Percentiles rank a stretch among this genome's conserved stretches.
These are phyloP conservation scores for Bergia sp. DNA, from an alignment of 92 coral and sea anemone species.

Conservation along the genomic window DNA sequence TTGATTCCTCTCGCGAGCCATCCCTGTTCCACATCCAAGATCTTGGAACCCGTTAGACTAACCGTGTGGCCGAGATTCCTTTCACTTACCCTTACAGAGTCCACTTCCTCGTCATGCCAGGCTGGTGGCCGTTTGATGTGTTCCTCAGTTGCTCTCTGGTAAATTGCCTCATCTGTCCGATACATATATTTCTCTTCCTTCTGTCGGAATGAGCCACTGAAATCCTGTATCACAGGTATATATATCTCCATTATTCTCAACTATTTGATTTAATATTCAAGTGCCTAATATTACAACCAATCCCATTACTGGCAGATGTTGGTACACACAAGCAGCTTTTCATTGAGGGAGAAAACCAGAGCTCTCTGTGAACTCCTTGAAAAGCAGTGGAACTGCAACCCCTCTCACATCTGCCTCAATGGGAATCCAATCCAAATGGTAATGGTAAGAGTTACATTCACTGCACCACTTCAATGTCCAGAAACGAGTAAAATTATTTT, in stretches of 20 bases:
- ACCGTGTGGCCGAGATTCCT: too few relatives aligned
- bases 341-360: not conserved
- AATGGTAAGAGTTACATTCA: too few relatives aligned
- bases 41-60: too few relatives aligned
- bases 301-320: not conserved
- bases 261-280: not conserved
- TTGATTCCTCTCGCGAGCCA: too few relatives aligned
- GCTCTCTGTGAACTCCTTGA: not conserved
- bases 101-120: conserved; percentile 94
- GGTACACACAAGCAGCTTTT: not conserved
- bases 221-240: conserved; percentile 67
- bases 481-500: not conserved
- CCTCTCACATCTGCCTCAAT: not conserved
- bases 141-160: conserved; percentile 91
- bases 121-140: conserved; percentile 89
- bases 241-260: not conserved
- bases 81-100: conserved; percentile 85
- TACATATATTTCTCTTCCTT: conserved; percentile 97
- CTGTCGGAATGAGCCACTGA: conserved; percentile 82
- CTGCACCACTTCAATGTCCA: not conserved
- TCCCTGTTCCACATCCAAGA: too few relatives aligned
- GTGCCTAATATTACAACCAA: not conserved
- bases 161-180: conserved; percentile 94
- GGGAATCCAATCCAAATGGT: not conserved
- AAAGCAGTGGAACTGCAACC: not conserved